Evolutionary conservation across 2,888 invertebrate species (phyloP).

Genomic region (Autographa pulchrina): DNA sequence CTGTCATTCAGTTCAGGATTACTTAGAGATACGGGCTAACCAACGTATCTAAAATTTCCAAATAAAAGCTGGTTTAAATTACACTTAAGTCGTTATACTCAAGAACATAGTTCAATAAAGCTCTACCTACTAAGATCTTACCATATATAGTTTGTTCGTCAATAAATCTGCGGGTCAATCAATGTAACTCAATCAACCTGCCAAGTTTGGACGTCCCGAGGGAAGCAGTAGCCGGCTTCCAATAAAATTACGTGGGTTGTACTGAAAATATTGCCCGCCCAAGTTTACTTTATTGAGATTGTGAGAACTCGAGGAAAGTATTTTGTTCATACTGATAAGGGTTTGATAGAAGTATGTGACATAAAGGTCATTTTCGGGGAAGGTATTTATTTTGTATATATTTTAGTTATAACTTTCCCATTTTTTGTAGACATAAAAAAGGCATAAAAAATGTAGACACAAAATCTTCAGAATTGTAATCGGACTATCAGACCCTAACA

Average conservation of each 20-base stretch:
- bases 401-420: not conserved
- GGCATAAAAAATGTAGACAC: no score
- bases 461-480: no score
- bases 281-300: not conserved
- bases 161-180: not conserved
- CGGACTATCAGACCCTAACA: no score
- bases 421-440: not conserved
- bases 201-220: slow-evolving; percentile 2
- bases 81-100: not conserved
- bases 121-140: not conserved
- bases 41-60: no score
- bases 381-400: not conserved
- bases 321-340: not conserved
- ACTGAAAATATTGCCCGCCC: not conserved
- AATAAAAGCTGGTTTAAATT: no score
- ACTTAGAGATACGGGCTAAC: no score
- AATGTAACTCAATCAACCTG: slow-evolving; percentile 8
- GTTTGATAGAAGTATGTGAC: not conserved
- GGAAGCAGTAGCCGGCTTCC: not conserved
- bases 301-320: not conserved
- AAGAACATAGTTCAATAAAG: not conserved
- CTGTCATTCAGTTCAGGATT: no score
- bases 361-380: not conserved
- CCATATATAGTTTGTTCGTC: not conserved
- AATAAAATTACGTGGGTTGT: not conserved